These are phyloP conservation scores for Trichechus manatus DNA, from an alignment of 2,113 vertebrate species.

Conservation along the genomic window DNA sequence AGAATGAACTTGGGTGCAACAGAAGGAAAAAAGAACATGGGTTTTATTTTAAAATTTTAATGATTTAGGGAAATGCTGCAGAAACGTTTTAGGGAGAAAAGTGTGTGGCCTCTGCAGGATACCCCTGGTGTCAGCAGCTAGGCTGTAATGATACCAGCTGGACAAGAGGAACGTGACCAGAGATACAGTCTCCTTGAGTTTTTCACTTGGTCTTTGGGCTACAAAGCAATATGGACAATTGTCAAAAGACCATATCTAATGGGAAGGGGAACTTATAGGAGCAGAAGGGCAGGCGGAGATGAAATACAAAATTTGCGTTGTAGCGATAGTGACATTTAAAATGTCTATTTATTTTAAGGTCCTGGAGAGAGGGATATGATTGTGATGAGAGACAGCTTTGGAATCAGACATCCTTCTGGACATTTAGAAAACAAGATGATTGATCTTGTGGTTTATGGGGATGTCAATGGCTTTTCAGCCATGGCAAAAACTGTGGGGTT, in stretches of 20 bases:
- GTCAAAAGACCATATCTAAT: neutral
- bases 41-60: neutral
- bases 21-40: neutral
- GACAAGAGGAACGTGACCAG: neutral
- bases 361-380: constrained; percentile 95
- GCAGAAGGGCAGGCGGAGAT: neutral
- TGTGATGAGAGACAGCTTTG: constrained; percentile 95
- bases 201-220: neutral
- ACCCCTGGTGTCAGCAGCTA: neutral
- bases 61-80: neutral
- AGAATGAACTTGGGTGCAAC: neutral
- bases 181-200: neutral
- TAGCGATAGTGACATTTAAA: neutral
- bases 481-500: constrained; percentile 99
- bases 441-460: constrained; percentile 96
- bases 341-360: constrained; percentile 84
- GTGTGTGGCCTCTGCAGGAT: fast-evolving
- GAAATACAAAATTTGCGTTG: neutral
- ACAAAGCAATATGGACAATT: neutral
- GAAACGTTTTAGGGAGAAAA: neutral
- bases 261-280: neutral
- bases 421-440: constrained; percentile 95
- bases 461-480: constrained; percentile 94
- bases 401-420: constrained; percentile 94
- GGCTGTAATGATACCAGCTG: neutral